A percentile compares a stretch with the other conserved stretches of the same genome.
Conservation (phyloP, 2,888 invertebrate genomes). For the Drosophila colorata region DNA sequence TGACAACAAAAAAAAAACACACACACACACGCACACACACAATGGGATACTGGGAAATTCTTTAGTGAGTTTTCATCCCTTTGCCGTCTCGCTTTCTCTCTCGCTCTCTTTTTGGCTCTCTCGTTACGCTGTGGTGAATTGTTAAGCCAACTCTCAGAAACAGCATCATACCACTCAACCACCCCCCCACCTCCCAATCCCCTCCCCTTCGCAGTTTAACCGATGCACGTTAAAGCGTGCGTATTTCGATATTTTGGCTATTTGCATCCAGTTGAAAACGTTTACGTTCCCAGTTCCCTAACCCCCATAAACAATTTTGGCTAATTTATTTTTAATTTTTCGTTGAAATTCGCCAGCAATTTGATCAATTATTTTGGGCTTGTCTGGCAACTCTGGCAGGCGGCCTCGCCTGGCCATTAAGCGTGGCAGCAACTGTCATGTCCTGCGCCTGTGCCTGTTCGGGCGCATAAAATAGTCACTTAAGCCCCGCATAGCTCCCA, state of each 20-base stretch:
- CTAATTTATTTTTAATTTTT: neutral
- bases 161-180: neutral
- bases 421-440: slow-evolving; percentile 3
- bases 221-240: slow-evolving; percentile 28
- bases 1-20: slow-evolving; percentile 16
- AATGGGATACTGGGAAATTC: slow-evolving; percentile 55
- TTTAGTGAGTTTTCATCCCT: slow-evolving; percentile 12
- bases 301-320: slow-evolving; percentile 1
- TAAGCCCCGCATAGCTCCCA: slow-evolving; percentile 31
- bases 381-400: slow-evolving; percentile 1
- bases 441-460: slow-evolving; percentile 19
- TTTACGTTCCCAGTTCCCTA: slow-evolving; percentile 8
- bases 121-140: slow-evolving; percentile 55
- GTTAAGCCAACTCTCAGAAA: slow-evolving; percentile 21
- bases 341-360: neutral
- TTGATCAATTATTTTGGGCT: slow-evolving; percentile 17
- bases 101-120: slow-evolving; percentile 27
- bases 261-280: slow-evolving; percentile 22
- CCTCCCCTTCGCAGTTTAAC: neutral
- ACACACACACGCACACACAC: neutral
- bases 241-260: slow-evolving; percentile 12
- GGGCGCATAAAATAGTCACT: slow-evolving; percentile 46
- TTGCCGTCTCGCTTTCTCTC: slow-evolving; percentile 4
- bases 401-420: slow-evolving; percentile 6
- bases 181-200: slow-evolving; percentile 1